Base-by-base conservation (phyloP, 1,140 invertebrate species). In the Ceratosolen solmsi region DNA sequence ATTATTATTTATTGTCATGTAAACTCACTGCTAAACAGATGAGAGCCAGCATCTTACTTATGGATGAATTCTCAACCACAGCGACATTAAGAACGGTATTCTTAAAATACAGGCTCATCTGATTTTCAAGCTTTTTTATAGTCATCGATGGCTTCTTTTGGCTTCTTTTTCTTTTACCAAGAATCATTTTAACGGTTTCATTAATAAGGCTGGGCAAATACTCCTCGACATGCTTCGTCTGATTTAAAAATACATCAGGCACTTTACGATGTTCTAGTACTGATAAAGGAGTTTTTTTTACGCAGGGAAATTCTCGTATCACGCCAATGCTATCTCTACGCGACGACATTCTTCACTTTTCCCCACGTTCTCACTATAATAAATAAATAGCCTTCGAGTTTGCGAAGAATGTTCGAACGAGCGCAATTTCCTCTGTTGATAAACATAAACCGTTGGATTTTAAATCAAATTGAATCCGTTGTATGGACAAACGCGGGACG, bases 11-110 rank as follows among this genome's bases (percentile, higher is more conserved):
- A n/a, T n/a, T n/a, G n/a, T n/a, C n/a, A n/a, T n/a, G n/a, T n/a
- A n/a, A n/a, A n/a, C 79, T 86, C 80, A 91, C 90, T 83, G 86
- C 81, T 41, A 91, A 86, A 77, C 86, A 87, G 46, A 73, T 83
- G 4, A 86, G 27, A 11, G 90, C 90, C 27, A 89, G 54, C 79
- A 87, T 87, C 86, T 89, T 91, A 80, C 87, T 87, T 1, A 90
- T 82, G 83, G 38, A 86, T 9, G 84, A 49, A 79, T 88, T 89
- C 79, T 88, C 88, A 2, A 88, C 83, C 58, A 86, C 82, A 33
- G 82, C 72, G 3, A 60, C 2, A 71, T 83, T 83, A 20, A 27
- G 41, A 15, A 5, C 20, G 0, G 30, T 20, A 1, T 1, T 51
- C 46, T 73, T 51, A 73, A 73, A 73, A 36, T 33, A 73, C 5